phyloP scores from a whole-genome alignment of 2,888 invertebrate species.

The Automeris io region DNA sequence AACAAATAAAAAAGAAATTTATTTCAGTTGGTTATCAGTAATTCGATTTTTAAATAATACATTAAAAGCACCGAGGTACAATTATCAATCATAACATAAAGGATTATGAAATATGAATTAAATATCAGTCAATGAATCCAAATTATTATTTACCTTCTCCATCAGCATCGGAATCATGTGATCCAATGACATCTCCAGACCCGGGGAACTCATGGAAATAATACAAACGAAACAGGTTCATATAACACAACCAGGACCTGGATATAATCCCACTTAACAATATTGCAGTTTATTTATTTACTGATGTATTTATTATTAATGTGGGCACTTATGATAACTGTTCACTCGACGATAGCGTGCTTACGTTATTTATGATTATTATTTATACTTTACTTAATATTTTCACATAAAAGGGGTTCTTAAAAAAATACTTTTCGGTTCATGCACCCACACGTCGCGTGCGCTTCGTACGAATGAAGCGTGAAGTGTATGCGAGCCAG shows the following conservation, averaged over 20 bases:
- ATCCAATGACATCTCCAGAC: constrained; percentile 64
- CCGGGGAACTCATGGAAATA: constrained; percentile 52
- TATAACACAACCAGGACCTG: constrained; percentile 32
- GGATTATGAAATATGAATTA: no score
- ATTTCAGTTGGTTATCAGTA: no score
- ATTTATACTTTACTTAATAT: constrained; percentile 17
- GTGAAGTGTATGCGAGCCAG: constrained; percentile 21
- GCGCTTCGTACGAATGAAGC: constrained; percentile 55
- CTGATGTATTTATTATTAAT: constrained; percentile 37
- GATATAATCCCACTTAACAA: constrained; percentile 35
- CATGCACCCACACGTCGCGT: constrained; percentile 52
- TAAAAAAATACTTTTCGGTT: constrained; percentile 19
- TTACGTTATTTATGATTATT: constrained; percentile 17
- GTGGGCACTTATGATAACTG: constrained; percentile 48
- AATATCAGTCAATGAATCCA: no score
- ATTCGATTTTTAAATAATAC: no score
- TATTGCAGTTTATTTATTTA: constrained; percentile 40
- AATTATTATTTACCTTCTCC: constrained; percentile 51
- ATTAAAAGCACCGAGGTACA: no score
- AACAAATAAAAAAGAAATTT: no score
- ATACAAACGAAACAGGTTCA: constrained; percentile 38
- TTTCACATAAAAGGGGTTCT: constrained; percentile 34
- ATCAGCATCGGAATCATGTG: constrained; percentile 62
- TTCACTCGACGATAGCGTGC: constrained; percentile 41
- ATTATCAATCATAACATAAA: no score